Conservation (phyloP, 2,888 invertebrate species). For the Hypomecis punctinalis region DNA sequence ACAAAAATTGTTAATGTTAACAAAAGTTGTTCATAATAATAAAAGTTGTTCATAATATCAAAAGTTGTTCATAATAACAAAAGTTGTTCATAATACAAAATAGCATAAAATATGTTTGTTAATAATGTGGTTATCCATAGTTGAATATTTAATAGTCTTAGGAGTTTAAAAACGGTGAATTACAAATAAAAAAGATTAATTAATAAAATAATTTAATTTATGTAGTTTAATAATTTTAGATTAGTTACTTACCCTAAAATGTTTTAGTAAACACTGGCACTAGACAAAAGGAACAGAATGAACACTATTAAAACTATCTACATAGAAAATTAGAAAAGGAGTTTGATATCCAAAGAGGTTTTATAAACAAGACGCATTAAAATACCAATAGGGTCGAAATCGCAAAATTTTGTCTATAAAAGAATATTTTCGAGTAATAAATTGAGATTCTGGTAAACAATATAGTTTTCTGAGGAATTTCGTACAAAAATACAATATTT, state of each 20-base stretch:
- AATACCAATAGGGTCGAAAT: conserved; percentile 27
- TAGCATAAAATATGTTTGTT: too few relatives aligned
- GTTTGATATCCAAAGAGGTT: conserved; percentile 20
- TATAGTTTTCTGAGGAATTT: conserved; percentile 22
- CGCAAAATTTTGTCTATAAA: conserved; percentile 27
- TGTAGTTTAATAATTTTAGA: too few relatives aligned
- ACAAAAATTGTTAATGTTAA: too few relatives aligned
- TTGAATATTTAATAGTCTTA: too few relatives aligned
- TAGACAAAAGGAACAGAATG: conserved; percentile 6
- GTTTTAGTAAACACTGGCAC: conserved; percentile 7
- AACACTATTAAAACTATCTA: neutral
- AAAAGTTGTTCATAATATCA: too few relatives aligned
- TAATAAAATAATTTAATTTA: too few relatives aligned
- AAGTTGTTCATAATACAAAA: too few relatives aligned
- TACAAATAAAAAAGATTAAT: too few relatives aligned
- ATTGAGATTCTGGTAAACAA: conserved; percentile 19
- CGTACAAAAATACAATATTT: conserved; percentile 33
- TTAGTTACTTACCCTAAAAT: conserved; percentile 1
- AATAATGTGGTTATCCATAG: too few relatives aligned
- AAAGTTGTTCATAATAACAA: too few relatives aligned
- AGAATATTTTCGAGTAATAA: conserved; percentile 12
- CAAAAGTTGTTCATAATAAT: too few relatives aligned
- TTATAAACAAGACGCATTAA: conserved; percentile 22
- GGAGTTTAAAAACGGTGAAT: too few relatives aligned
- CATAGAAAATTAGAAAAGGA: conserved; percentile 11